A percentile compares a stretch with the other conserved stretches of the same genome.
Conservation (phyloP, 53 echinoderm and acorn worm species). For the Glandiceps talaboti region DNA sequence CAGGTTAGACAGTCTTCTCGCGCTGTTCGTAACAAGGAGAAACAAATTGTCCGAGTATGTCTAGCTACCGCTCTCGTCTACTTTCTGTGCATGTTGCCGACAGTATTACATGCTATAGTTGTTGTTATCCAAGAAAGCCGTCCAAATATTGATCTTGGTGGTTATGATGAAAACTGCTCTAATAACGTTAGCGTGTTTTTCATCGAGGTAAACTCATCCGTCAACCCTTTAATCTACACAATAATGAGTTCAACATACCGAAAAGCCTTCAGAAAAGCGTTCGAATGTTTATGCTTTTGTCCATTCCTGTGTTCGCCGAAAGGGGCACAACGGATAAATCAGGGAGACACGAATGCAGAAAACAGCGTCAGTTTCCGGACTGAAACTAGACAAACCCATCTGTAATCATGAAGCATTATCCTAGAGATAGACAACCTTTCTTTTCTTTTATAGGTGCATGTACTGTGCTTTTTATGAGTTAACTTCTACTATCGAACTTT, state of each 20-base stretch:
- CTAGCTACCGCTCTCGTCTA: neutral
- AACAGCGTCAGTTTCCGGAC: neutral
- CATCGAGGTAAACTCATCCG: neutral
- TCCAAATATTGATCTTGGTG: neutral
- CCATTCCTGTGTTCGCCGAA: neutral
- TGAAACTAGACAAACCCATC: neutral
- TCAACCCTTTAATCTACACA: neutral
- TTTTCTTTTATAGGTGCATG: no score
- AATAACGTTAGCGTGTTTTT: neutral
- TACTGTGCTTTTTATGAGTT: no score
- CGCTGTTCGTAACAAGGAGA: neutral
- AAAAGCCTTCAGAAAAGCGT: neutral
- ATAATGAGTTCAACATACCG: neutral
- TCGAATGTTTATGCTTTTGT: neutral
- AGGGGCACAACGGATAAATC: neutral
- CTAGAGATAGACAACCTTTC: no score
- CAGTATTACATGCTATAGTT: neutral
- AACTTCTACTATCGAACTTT: no score
- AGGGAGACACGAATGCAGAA: neutral
- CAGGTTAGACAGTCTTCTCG: neutral
- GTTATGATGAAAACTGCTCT: neutral
- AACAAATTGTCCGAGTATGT: neutral
- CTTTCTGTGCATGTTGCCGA: neutral
- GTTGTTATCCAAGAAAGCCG: neutral
- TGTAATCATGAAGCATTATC: no score